Percentiles rank a stretch among this genome's conserved stretches.
These are phyloP conservation scores for Beris chalybata DNA, from an alignment of 2,888 invertebrate genomes.

Conservation along the genomic window DNA sequence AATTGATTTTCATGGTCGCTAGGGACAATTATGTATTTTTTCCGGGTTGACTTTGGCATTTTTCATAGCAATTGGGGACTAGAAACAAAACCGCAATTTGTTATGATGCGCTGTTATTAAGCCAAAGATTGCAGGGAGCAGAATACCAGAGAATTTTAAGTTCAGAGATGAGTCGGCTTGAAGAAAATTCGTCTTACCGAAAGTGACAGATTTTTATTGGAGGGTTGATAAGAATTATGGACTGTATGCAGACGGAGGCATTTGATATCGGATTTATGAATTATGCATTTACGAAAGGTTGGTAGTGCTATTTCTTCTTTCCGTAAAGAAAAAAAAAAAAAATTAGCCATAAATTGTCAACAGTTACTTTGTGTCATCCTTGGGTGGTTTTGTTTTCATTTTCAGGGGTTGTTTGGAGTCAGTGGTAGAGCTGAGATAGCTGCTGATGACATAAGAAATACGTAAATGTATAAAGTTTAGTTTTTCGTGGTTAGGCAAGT, in stretches of 20 bases:
- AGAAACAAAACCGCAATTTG: too few relatives aligned
- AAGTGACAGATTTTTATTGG: slow-evolving; percentile 24
- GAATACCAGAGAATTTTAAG: background rate
- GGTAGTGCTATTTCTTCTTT: background rate
- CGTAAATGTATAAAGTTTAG: too few relatives aligned
- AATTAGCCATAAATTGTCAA: slow-evolving; percentile 22
- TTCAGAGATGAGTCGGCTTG: slow-evolving; percentile 12
- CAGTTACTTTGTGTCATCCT: slow-evolving; percentile 10
- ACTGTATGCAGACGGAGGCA: slow-evolving; percentile 4
- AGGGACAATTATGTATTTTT: too few relatives aligned
- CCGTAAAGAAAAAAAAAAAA: slow-evolving; percentile 6
- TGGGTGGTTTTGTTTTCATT: background rate
- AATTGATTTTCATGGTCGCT: too few relatives aligned
- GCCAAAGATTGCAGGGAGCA: too few relatives aligned
- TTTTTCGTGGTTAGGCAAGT: too few relatives aligned
- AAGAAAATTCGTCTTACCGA: slow-evolving; percentile 22
- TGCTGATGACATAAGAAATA: too few relatives aligned
- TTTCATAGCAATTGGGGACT: too few relatives aligned
- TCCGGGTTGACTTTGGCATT: too few relatives aligned
- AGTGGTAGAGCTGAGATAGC: too few relatives aligned
- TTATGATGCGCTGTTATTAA: too few relatives aligned
- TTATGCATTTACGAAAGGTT: slow-evolving; percentile 15
- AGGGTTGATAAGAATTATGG: slow-evolving; percentile 27
- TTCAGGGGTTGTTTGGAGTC: background rate
- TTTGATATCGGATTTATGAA: slow-evolving; percentile 20